A percentile compares a stretch with the other conserved stretches of the same genome.
phyloP scores from a whole-genome alignment of 2,797 vertebrate genomes.

The Poecilia gillii region DNA sequence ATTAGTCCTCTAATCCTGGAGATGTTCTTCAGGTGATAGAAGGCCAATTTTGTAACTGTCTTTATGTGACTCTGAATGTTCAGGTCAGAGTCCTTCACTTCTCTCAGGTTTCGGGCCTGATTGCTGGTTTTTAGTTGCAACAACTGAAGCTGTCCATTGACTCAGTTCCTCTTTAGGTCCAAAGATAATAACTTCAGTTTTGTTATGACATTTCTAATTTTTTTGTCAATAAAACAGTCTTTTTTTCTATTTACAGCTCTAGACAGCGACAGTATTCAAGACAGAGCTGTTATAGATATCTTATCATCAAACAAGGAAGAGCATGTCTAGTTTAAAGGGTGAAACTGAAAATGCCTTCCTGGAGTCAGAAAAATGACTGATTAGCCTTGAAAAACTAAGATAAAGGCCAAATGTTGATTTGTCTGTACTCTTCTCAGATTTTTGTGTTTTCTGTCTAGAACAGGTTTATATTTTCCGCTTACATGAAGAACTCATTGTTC shows the following conservation, averaged over 20 bases:
- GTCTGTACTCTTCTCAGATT: not conserved
- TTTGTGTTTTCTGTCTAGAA: not conserved
- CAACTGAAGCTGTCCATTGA: no score
- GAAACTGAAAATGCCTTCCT: not conserved
- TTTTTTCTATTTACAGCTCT: not conserved
- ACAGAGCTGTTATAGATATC: not conserved
- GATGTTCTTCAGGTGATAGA: no score
- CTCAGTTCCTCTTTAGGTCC: no score
- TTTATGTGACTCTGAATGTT: no score
- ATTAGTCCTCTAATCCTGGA: no score
- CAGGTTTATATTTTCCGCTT: not conserved
- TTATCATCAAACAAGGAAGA: not conserved
- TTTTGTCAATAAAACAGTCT: not conserved
- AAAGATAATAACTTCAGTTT: no score
- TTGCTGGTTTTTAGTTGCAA: no score
- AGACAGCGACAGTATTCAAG: not conserved
- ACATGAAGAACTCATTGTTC: not conserved
- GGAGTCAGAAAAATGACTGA: not conserved
- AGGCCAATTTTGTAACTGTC: no score
- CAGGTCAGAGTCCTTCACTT: no score
- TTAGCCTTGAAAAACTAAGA: not conserved
- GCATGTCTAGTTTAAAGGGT: not conserved
- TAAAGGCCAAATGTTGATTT: not conserved
- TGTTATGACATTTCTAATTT: no score
- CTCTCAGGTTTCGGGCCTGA: no score